Conservation (phyloP, 2,888 invertebrate genomes). For the Melipona beecheii region DNA sequence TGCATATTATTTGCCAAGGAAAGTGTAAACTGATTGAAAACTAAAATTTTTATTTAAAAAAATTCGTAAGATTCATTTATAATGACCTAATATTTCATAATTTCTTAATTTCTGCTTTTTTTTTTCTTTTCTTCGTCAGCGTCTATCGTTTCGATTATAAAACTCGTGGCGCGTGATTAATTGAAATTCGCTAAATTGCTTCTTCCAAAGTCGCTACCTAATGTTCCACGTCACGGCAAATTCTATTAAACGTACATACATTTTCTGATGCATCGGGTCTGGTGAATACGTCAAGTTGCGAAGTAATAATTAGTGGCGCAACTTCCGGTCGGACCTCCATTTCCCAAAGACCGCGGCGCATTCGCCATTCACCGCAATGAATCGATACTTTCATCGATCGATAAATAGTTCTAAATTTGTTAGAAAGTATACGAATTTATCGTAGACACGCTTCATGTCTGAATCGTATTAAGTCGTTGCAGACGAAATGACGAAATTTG, state of each 20-base stretch:
- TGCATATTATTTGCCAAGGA: too few species aligned
- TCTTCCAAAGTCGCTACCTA: background rate
- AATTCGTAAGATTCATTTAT: too few species aligned
- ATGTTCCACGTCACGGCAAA: background rate
- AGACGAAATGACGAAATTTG: too few species aligned
- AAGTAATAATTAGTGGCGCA: slow-evolving; percentile 29
- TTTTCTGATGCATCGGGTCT: slow-evolving; percentile 2
- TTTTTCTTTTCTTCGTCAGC: too few species aligned
- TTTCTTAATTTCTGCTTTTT: background rate
- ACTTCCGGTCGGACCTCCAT: background rate
- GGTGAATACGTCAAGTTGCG: background rate
- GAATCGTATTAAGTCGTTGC: too few species aligned
- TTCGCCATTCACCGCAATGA: background rate
- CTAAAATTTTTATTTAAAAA: too few species aligned
- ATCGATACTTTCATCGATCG: background rate
- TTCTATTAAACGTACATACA: slow-evolving; percentile 16
- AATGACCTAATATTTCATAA: too few species aligned
- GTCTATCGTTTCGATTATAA: background rate
- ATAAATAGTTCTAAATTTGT: background rate
- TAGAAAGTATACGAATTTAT: background rate
- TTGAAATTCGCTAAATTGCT: slow-evolving; percentile 23
- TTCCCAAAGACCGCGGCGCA: background rate
- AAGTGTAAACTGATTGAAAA: too few species aligned
- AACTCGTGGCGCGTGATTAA: slow-evolving; percentile 2
- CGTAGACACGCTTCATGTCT: too few species aligned